Evolutionary conservation across 2,113 vertebrate genomes (phyloP).

Genomic region (Lamprotornis superbus): DNA sequence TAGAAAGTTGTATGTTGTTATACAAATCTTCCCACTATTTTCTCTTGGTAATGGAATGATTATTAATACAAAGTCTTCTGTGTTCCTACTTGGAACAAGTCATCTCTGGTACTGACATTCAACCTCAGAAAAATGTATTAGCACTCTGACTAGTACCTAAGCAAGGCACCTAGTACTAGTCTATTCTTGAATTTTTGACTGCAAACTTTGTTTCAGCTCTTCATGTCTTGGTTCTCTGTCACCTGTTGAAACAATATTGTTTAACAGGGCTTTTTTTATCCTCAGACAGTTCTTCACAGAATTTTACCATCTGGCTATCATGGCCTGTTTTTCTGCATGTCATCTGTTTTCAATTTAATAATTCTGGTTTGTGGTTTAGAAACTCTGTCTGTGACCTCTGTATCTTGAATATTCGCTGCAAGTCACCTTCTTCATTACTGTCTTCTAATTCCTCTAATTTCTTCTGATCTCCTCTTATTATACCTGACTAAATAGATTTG

Average conservation of each 20-base stretch:
- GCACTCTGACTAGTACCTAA: background rate
- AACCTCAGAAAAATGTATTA: background rate
- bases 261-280: background rate
- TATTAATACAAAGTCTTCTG: background rate
- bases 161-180: background rate
- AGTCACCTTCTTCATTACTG: conserved; percentile 26
- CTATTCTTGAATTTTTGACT: background rate
- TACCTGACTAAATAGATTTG: conserved; percentile 14
- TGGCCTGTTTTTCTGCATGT: background rate
- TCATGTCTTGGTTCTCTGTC: background rate
- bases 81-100: background rate
- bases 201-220: background rate
- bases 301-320: conserved; percentile 43
- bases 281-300: conserved; percentile 22
- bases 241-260: background rate
- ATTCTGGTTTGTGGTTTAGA: conserved; percentile 44
- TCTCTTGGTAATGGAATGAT: background rate
- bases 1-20: background rate
- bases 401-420: conserved; percentile 18
- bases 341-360: conserved; percentile 43
- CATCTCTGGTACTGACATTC: background rate
- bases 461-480: conserved; percentile 31
- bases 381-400: conserved; percentile 38
- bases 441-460: conserved; percentile 23
- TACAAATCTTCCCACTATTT: background rate